phyloP scores from a whole-genome alignment of 2,797 vertebrate species.

The Botia kubotai region DNA sequence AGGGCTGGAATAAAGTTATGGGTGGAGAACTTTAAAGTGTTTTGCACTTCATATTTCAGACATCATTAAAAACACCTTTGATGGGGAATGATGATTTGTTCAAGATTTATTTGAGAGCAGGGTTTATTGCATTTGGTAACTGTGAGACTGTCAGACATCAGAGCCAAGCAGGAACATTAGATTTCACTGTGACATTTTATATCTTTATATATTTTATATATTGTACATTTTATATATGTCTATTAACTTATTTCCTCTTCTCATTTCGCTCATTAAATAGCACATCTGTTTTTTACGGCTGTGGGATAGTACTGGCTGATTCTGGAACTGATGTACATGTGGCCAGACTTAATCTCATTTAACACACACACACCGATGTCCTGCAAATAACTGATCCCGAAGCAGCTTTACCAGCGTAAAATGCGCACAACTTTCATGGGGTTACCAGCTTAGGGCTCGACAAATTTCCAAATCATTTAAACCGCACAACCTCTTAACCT shows the following conservation, averaged over 20 bases:
- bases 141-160: not conserved
- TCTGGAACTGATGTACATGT: constrained; percentile 67
- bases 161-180: constrained; percentile 54
- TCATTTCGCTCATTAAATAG: constrained; percentile 69
- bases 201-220: constrained; percentile 26
- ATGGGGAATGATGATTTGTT: constrained; percentile 23
- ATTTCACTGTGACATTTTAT: constrained; percentile 67
- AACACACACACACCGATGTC: constrained; percentile 36
- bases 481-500: constrained; percentile 45
- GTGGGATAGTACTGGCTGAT: constrained; percentile 38
- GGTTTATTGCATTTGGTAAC: constrained; percentile 21
- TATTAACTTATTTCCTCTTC: constrained; percentile 70
- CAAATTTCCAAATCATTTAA: constrained; percentile 38
- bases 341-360: constrained; percentile 42
- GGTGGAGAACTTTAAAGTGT: not conserved
- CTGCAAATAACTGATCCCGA: constrained; percentile 33
- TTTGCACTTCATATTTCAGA: constrained; percentile 36
- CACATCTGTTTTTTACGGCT: constrained; percentile 72
- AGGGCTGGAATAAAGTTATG: not conserved
- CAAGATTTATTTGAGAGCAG: constrained; percentile 6
- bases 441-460: constrained; percentile 12
- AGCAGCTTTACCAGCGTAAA: constrained; percentile 25
- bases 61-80: constrained; percentile 21
- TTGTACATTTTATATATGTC: constrained; percentile 63
- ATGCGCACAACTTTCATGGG: constrained; percentile 25